Conservation (phyloP, 2,113 vertebrate genomes). For the Aplodontia rufa region DNA sequence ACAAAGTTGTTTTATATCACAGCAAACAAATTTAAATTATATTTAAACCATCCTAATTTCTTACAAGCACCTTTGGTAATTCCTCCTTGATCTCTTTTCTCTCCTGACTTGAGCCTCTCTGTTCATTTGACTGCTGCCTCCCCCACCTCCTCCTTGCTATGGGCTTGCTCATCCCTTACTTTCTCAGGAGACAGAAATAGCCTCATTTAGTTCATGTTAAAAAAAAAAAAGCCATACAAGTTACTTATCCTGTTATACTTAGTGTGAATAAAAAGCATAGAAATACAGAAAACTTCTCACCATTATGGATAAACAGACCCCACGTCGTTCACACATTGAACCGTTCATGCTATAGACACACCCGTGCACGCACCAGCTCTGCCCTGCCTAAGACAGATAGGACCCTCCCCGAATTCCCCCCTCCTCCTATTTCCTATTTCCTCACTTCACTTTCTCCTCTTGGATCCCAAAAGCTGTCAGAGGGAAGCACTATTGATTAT, state of each 20-base stretch:
- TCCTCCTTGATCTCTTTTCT: neutral
- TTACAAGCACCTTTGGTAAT: neutral
- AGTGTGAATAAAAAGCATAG: neutral
- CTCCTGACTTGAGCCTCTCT: neutral
- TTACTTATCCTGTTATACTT: neutral
- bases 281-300: neutral
- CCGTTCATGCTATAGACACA: neutral
- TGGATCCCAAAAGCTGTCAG: neutral
- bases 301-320: neutral
- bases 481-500: neutral
- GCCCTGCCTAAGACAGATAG: too few species aligned
- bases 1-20: neutral
- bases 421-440: neutral
- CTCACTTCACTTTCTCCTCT: neutral
- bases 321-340: neutral
- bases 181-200: neutral
- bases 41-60: neutral
- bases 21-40: neutral
- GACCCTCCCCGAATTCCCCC: neutral
- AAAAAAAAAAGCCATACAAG: neutral
- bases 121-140: neutral
- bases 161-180: neutral
- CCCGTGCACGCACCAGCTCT: neutral
- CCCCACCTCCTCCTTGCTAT: neutral
- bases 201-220: neutral